A percentile compares a stretch with the other conserved stretches of the same genome.
phyloP scores from a whole-genome alignment of 2,797 vertebrate species.

The Eleutherodactylus coqui region DNA sequence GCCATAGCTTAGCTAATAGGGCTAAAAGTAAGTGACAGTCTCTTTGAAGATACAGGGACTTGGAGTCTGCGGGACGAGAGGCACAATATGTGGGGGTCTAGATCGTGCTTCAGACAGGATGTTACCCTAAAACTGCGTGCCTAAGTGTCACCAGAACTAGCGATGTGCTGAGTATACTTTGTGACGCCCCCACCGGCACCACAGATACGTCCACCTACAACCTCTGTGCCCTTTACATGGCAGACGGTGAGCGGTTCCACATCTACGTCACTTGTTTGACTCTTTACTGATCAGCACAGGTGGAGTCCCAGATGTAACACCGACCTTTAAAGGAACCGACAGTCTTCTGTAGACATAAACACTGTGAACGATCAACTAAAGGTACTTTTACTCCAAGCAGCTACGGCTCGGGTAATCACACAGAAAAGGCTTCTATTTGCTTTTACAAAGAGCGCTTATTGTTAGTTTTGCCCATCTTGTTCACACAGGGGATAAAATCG shows the following conservation, averaged over 20 bases:
- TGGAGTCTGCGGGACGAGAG: too few species aligned
- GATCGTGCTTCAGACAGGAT: background rate
- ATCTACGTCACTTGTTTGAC: background rate
- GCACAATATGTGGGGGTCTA: too few species aligned
- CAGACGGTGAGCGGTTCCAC: background rate
- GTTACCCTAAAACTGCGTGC: background rate
- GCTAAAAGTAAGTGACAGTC: too few species aligned
- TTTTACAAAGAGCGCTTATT: too few species aligned
- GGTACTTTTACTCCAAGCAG: too few species aligned
- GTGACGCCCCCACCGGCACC: background rate
- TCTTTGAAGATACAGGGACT: too few species aligned
- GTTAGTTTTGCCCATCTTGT: too few species aligned
- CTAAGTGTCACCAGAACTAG: background rate
- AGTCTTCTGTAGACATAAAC: background rate
- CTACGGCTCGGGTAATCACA: too few species aligned
- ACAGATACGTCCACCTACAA: background rate
- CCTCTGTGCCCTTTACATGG: background rate
- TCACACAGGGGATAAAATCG: too few species aligned
- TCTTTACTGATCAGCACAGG: background rate
- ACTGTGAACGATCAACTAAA: too few species aligned
- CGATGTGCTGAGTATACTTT: background rate
- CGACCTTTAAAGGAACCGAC: background rate
- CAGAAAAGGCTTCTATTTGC: too few species aligned
- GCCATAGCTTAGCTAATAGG: too few species aligned
- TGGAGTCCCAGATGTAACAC: background rate